Conservation (phyloP, 2,113 vertebrate genomes). For the Piaya cayana region DNA sequence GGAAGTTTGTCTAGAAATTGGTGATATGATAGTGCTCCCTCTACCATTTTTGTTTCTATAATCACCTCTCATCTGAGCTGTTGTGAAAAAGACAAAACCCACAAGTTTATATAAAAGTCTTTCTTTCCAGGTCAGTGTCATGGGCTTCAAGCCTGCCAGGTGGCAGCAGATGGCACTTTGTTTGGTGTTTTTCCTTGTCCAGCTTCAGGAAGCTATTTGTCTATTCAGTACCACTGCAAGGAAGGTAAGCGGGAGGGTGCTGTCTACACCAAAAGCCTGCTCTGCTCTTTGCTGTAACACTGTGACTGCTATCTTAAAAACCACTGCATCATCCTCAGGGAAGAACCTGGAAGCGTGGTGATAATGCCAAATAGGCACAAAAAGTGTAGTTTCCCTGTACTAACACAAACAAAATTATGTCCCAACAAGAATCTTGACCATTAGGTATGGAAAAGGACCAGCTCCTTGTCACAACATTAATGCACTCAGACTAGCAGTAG, state of each 20-base stretch:
- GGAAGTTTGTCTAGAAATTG: background rate
- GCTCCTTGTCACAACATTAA: background rate
- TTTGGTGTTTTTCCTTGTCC: conserved; percentile 86
- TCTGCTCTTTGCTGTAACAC: background rate
- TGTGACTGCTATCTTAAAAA: background rate
- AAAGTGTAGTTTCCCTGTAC: background rate
- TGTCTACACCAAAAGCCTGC: background rate
- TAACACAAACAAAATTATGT: background rate
- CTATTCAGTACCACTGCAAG: conserved; percentile 87
- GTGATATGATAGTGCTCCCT: background rate
- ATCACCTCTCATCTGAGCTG: background rate
- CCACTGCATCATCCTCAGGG: background rate
- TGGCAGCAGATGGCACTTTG: conserved; percentile 76
- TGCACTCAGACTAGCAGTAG: background rate
- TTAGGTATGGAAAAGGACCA: background rate
- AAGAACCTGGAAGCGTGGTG: background rate
- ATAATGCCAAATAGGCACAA: background rate
- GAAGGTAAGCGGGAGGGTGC: conserved; percentile 77
- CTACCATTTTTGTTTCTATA: background rate
- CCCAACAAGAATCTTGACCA: background rate
- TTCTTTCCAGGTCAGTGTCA: conserved; percentile 83
- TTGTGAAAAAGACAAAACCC: background rate
- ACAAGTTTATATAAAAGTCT: background rate
- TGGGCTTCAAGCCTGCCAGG: conserved; percentile 89
- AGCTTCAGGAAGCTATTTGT: conserved; percentile 86